Conservation (phyloP, 2,797 vertebrate species). For the Notolabrus celidotus region DNA sequence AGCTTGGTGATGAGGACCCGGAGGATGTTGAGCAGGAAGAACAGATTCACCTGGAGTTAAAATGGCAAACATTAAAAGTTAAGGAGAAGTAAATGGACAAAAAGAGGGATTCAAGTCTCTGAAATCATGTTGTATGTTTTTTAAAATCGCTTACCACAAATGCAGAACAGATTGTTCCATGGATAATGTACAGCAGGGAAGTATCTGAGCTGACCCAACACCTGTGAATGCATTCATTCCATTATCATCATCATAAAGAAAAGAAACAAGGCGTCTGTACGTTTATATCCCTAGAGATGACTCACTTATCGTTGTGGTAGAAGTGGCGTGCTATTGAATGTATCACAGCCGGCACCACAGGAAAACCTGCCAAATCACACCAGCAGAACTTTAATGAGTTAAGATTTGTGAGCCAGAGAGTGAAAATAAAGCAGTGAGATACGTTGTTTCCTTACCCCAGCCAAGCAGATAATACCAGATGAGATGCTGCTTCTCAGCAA, state of each 20-base stretch:
- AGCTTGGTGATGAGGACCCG: constrained; percentile 97
- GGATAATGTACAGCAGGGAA: constrained; percentile 95
- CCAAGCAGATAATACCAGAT: constrained; percentile 98
- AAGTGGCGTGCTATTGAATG: constrained; percentile 90
- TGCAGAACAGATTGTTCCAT: constrained; percentile 96
- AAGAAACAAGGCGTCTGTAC: neutral
- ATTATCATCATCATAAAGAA: neutral
- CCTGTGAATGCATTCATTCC: constrained; percentile 72
- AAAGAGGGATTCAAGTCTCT: no score
- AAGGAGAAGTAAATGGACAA: no score
- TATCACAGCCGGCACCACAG: constrained; percentile 92
- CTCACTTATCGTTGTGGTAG: constrained; percentile 97
- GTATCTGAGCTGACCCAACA: constrained; percentile 97
- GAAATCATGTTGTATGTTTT: no score
- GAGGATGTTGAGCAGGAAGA: constrained; percentile 97
- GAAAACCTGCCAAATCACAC: constrained; percentile 87
- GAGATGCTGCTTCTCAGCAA: constrained; percentile 96
- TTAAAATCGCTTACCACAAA: constrained; percentile 93
- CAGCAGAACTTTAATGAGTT: neutral
- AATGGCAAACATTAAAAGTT: no score
- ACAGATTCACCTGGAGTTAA: constrained; percentile 91
- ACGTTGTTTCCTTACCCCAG: constrained; percentile 87
- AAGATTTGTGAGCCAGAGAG: neutral
- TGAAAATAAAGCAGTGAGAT: accelerated
- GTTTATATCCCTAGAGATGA: neutral